Evolutionary conservation across 2,113 vertebrate genomes (phyloP), one percentile per base, ranked within the genome.

Genomic region (Amphiprion percula): DNA sequence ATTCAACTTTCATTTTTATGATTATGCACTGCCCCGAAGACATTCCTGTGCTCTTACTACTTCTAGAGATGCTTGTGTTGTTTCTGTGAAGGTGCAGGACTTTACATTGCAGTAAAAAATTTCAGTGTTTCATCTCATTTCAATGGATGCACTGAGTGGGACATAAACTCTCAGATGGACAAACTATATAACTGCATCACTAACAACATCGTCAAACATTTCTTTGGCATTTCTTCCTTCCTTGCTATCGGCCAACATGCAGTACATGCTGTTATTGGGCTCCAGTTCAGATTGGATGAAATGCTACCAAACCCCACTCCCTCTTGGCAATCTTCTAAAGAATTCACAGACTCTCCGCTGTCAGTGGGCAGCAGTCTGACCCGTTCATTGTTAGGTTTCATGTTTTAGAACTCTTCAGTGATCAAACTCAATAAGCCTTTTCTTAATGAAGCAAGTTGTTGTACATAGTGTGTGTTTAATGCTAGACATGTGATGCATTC

Each of bases 211-310:
- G 10, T 24, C 10, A 55, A 55, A 4, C 53, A 55, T 56, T 56
- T 65, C 23, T 65, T 55, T 63, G 50, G 50, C 71, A 0, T 55
- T 30, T 64, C 19, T 54, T 46, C 30, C 15, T 11, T 41, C 21
- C 33, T 56, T 65, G 17, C 39, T 39, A 60, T 60, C 56, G 19
- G 47, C 30, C 55, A 68, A 37, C 46, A 26, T 46, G 17, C 33
- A 37, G 33, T 37, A 37, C 71, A 65, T 65, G 71, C 23, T 19
- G 33, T 60, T 54, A 19, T 30, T 67, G 41, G 54, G 46, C 59
- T 69, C 3, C 41, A n/a, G 10, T 26, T 75, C 39, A 62, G 30
- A 69, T 37, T 6, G 30, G 69, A 83, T 74, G 4, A 70, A 70
- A 54, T 47, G 49, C 26, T 58, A 54, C 50, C 41, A 75, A 74